These are phyloP conservation scores for Prostheceraeus crozeri DNA, from an alignment of 2,888 invertebrate genomes.

Conservation along the genomic window DNA sequence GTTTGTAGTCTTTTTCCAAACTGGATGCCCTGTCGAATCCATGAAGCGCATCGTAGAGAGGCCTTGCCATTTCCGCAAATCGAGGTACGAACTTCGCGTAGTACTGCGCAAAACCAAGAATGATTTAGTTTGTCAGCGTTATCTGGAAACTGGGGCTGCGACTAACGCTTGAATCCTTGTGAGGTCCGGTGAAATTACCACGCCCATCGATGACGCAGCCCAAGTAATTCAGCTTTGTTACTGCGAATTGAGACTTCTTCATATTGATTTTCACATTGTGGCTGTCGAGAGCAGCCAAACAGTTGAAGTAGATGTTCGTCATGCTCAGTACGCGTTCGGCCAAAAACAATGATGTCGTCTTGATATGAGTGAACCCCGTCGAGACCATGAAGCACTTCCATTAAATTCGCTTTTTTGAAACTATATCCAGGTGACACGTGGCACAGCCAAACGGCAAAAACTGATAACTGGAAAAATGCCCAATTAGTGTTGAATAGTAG, in stretches of 20 bases:
- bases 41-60: constrained; percentile 1
- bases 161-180: constrained; percentile 10
- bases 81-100: constrained; percentile 17
- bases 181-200: constrained; percentile 18
- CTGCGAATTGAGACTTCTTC: not conserved
- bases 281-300: not conserved
- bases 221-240: not conserved
- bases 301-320: constrained; percentile 7
- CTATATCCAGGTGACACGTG: not conserved
- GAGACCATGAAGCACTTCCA: not conserved
- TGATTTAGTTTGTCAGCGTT: not conserved
- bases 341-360: constrained; percentile 14
- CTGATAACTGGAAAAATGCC: not conserved
- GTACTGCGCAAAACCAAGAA: constrained; percentile 3
- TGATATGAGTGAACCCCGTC: not conserved
- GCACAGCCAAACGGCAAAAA: constrained; percentile 8
- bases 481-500: not conserved
- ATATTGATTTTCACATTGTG: constrained; percentile 19
- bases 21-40: too few species aligned
- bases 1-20: constrained; percentile 5
- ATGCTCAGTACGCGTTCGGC: not conserved
- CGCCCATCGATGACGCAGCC: not conserved
- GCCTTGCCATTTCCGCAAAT: constrained; percentile 5
- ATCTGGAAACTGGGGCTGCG: constrained; percentile 11
- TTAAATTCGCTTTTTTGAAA: not conserved